Evolutionary conservation across 2,797 vertebrate genomes (phyloP), one percentile per base, ranked within the genome.

Genomic region (Triplophysa bombifrons): DNA sequence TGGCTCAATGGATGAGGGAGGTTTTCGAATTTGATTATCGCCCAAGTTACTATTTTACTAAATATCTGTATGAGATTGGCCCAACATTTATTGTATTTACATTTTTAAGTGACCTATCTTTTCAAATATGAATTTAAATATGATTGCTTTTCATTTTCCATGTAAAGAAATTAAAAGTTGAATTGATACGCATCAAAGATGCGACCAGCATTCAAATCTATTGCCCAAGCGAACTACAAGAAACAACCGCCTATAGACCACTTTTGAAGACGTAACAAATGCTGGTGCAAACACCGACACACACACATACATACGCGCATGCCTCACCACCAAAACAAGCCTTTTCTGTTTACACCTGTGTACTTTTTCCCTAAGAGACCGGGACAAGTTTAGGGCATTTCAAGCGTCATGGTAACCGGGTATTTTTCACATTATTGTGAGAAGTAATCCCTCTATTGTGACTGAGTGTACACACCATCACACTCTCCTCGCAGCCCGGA

Each of bases 361-460:
- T n/a, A 16, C 58, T 68, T 41, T 58, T 19, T 13, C 8, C 34
- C 30, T 22, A 30, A 73, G 65, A 65, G n/a, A 48, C 46, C 71
- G 6, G 0, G 34, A 69, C 61, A 77, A 60, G 77, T 66, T 68
- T 63, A 27, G 68, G 67, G 74, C 82, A 82, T 67, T 73, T 80
- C 48, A 34, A 63, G 30, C 66, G 19, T 38, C 64, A 76, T 72
- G 60, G 65, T 44, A 83, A 84, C 76, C 41, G 6, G 5, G 53
- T 73, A 72, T 85, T 80, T 69, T 56, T 19, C 41, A 67, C 69
- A 74, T 65, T 78, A 77, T 65, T 78, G 72, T 79, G 13, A 65
- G 67, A 60, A 80, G 30, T 74, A 79, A 85, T 67, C 79, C 77
- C 82, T 78, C 46, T 61, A 83, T 81, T 85, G 72, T 80, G 20